Percentiles rank a stretch among this genome's conserved stretches.
Conservation (phyloP, 2,888 invertebrate genomes). For the Muscina levida region DNA sequence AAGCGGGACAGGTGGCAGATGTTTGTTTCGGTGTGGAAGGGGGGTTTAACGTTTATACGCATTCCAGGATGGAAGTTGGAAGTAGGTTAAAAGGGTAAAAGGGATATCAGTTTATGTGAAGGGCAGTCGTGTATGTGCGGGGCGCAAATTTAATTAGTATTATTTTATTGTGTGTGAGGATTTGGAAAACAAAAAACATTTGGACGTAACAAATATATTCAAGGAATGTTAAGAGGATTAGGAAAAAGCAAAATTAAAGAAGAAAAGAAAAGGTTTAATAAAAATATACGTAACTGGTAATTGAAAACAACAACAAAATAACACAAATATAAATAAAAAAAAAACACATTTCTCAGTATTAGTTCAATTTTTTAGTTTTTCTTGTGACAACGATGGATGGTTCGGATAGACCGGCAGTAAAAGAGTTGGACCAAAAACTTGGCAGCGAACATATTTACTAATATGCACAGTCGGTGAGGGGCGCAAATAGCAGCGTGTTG, state of each 20-base stretch:
- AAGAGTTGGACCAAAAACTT: too few relatives aligned
- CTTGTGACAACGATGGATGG: not conserved
- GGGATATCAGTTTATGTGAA: conserved; percentile 53
- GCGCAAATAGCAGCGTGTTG: too few relatives aligned
- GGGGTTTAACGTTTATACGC: not conserved
- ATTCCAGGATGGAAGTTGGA: conserved; percentile 45
- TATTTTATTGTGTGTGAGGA: conserved; percentile 25
- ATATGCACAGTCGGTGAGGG: too few relatives aligned
- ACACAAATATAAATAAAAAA: conserved; percentile 45
- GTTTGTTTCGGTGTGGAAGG: conserved; percentile 33
- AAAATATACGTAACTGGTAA: conserved; percentile 22
- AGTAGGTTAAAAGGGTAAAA: conserved; percentile 50
- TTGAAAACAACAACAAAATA: not conserved
- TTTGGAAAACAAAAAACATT: conserved; percentile 25
- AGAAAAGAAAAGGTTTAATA: conserved; percentile 50
- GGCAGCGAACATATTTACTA: too few relatives aligned
- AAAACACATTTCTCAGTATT: conserved; percentile 42
- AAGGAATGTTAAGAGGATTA: conserved; percentile 26
- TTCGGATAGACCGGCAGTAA: too few relatives aligned
- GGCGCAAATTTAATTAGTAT: conserved; percentile 10
- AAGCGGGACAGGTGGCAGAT: conserved; percentile 64
- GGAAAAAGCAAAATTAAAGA: conserved; percentile 46
- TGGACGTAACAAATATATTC: conserved; percentile 8
- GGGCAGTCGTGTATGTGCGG: conserved; percentile 43
- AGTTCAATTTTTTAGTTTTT: not conserved